phyloP scores from a whole-genome alignment of 2,113 vertebrate genomes.

The Mirounga angustirostris region DNA sequence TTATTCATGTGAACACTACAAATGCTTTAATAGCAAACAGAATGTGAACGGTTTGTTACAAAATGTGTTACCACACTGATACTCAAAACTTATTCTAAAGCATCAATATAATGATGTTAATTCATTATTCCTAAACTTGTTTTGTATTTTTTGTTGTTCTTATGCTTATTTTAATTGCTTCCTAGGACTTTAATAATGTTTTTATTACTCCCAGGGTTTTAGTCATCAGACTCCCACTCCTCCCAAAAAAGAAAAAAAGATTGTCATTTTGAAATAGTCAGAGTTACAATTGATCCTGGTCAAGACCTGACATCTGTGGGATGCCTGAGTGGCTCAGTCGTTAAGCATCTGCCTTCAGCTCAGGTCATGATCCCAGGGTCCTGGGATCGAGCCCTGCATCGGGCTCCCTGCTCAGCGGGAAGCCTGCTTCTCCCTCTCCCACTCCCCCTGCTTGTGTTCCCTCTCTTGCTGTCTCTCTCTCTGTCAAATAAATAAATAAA shows the following conservation, averaged over 20 bases:
- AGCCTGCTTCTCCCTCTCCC: too few relatives aligned
- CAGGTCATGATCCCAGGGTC: too few relatives aligned
- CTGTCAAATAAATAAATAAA: too few relatives aligned
- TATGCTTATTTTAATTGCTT: slow-evolving; percentile 45
- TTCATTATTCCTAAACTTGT: slow-evolving; percentile 43
- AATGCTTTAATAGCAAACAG: background rate
- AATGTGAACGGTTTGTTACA: slow-evolving; percentile 2
- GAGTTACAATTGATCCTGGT: slow-evolving; percentile 40
- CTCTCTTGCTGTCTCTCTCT: too few relatives aligned
- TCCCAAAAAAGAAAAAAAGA: background rate
- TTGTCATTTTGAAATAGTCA: background rate
- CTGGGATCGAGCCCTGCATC: too few relatives aligned
- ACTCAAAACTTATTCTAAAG: background rate
- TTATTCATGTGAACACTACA: slow-evolving; percentile 19
- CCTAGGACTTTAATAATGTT: slow-evolving; percentile 22
- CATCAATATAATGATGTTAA: background rate
- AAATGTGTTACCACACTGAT: background rate
- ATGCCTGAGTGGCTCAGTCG: too few relatives aligned
- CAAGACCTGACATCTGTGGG: background rate
- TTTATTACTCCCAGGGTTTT: background rate
- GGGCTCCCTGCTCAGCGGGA: too few relatives aligned
- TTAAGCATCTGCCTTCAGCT: too few relatives aligned
- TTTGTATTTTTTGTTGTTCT: slow-evolving; percentile 20
- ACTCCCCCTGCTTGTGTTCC: too few relatives aligned
- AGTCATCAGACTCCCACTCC: background rate